Evolutionary conservation across 2,888 invertebrate genomes (phyloP).

Genomic region (Gymnosoma rotundatum): DNA sequence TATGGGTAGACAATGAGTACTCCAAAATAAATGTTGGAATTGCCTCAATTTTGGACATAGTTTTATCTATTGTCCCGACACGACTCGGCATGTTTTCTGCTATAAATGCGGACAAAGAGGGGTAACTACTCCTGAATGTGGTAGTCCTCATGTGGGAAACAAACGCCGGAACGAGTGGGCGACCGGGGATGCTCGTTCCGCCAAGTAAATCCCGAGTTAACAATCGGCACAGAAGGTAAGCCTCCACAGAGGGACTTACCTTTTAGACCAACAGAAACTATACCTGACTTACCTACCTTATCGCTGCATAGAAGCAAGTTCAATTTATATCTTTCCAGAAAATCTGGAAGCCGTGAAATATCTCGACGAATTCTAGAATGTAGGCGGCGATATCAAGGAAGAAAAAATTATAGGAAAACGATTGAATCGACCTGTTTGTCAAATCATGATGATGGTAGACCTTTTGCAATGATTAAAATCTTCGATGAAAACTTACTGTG

Average conservation of each 20-base stretch:
- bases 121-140: conserved; percentile 15
- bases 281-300: no score
- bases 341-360: neutral
- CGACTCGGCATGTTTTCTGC: no score
- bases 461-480: conserved; percentile 21
- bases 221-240: neutral
- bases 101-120: conserved; percentile 14
- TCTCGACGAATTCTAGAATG: neutral
- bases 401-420: neutral
- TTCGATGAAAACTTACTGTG: neutral
- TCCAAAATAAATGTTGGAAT: conserved; percentile 47
- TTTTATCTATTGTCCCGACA: neutral
- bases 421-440: conserved; percentile 14
- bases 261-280: neutral
- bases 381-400: neutral
- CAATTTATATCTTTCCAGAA: neutral
- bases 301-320: neutral
- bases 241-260: conserved; percentile 2
- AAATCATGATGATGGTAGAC: conserved; percentile 13
- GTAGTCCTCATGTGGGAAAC: conserved; percentile 9
- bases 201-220: conserved; percentile 11
- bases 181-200: conserved; percentile 24
- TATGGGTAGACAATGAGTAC: neutral
- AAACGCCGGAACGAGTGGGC: neutral
- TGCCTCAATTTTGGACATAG: conserved; percentile 23